Conservation (phyloP, 2,113 vertebrate species). For the Nettapus auritus region DNA sequence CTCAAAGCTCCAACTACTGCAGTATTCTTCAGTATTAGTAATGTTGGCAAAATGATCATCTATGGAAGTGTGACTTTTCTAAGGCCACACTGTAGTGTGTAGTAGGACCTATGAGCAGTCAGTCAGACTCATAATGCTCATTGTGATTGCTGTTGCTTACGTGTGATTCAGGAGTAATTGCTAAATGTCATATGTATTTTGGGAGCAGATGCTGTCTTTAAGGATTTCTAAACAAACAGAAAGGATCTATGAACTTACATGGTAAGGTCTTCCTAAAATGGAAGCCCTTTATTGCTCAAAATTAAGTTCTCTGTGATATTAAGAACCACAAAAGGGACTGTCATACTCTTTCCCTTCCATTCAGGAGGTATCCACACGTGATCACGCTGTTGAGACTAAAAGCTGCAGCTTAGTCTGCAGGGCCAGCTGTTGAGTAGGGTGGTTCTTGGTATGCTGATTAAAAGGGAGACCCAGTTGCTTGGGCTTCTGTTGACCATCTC, state of each 20-base stretch:
- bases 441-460: not conserved
- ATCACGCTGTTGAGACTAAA: not conserved
- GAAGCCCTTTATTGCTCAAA: not conserved
- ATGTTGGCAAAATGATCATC: not conserved
- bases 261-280: not conserved
- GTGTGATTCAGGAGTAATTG: not conserved
- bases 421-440: not conserved
- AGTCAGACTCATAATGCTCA: not conserved
- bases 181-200: not conserved
- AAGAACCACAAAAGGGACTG: not conserved
- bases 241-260: not conserved
- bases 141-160: not conserved
- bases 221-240: not conserved
- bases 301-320: not conserved
- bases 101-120: not conserved
- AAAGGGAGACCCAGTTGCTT: not conserved
- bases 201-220: not conserved
- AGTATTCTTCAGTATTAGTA: not conserved
- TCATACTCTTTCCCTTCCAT: not conserved
- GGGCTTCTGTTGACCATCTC: not conserved
- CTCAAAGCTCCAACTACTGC: not conserved
- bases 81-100: not conserved
- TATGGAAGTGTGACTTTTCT: not conserved
- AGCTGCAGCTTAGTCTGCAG: not conserved
- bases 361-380: accelerated